These are phyloP conservation scores for Alcedo quadribrachys DNA, from an alignment of 2,797 vertebrate species.

Conservation along the genomic window DNA sequence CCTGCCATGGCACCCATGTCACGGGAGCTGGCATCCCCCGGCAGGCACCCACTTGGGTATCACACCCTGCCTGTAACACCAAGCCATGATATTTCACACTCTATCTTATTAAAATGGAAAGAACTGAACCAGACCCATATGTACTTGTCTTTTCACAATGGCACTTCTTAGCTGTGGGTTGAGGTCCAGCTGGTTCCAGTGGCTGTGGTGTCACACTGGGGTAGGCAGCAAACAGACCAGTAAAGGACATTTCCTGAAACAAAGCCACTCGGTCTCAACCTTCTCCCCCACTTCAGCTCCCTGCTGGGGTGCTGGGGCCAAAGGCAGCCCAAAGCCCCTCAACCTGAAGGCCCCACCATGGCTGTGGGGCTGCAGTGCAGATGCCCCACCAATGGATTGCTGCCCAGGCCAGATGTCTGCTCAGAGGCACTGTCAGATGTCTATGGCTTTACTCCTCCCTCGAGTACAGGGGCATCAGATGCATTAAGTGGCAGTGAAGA, in stretches of 20 bases:
- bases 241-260: background rate
- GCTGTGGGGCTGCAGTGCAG: accelerated
- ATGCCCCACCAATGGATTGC: accelerated
- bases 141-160: background rate
- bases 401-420: no score
- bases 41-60: background rate
- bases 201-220: background rate
- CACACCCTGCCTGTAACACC: accelerated
- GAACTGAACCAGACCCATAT: background rate
- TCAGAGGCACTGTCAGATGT: accelerated
- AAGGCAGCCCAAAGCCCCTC: background rate
- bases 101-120: background rate
- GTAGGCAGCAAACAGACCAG: background rate
- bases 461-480: background rate
- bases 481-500: background rate
- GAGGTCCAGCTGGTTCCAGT: background rate
- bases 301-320: accelerated
- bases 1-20: background rate
- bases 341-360: accelerated
- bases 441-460: background rate
- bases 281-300: accelerated
- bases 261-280: background rate
- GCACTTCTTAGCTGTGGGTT: background rate
- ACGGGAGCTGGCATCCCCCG: background rate
- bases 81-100: background rate